Evolutionary conservation across 2,888 invertebrate genomes (phyloP), one percentile per base, ranked within the genome.

Genomic region (Drosophila koepferae): DNA sequence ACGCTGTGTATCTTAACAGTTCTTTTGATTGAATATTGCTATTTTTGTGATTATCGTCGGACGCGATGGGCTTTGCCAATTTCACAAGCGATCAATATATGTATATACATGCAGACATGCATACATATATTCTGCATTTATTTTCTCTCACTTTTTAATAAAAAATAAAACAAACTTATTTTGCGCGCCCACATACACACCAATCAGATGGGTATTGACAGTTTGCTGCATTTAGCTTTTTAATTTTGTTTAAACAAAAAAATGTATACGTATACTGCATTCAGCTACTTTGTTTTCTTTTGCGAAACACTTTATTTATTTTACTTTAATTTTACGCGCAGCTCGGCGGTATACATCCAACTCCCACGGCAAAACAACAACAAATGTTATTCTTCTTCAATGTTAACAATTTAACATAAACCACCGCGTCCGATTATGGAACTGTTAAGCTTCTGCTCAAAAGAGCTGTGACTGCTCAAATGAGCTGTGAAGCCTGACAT

Each of bases 1-100:
- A 54, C 68, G 56, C 54, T 34, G 77, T 20, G 20, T 20, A 20
- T 20, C 2, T 20, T 20, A 20, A 20, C 78, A 82, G 65, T 87
- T 87, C 63, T 69, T 77, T 77, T 86, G 87, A 83, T 89, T 81
- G 74, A 72, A 73, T 60, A 51, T 74, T 72, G 86, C 87, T 89
- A 83, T 83, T 83, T 89, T 80, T 69, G 83, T 72, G 67, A 76
- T 87, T 67, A 48, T 56, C 46, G 61, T 54, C 43, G 38, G 59
- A 40, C 14, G 43, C 51, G 44, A 40, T 20, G 48, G 46, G 58
- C 41, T 61, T 64, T 63, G 71, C 68, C 64, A 72, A 77, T 76
- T 72, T 77, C 68, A 65, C 59, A 65, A 65, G 51, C 75, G 64
- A 40, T 48, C 60, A 55, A 55, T 55, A 55, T 49, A 63, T 28